Base-by-base conservation (phyloP, 2,113 vertebrate species). In the Dasyornis broadbenti region DNA sequence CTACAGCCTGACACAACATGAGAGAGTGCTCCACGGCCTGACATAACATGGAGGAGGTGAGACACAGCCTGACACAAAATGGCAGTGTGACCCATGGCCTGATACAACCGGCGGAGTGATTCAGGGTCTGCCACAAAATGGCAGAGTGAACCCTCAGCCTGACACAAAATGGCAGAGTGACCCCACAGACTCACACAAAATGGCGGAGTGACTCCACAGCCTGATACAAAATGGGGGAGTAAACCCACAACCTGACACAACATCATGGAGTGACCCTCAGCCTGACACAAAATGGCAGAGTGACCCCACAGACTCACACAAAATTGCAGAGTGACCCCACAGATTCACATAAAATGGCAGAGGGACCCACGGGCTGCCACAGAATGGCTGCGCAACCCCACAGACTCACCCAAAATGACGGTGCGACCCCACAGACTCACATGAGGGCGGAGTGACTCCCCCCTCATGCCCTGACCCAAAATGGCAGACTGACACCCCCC, bases 121-220 rank as follows among this genome's bases (percentile, higher is more conserved):
- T 30, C 42, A n/a, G 5, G 4, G 33, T 4, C 33, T n/a, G 16
- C 5, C 11, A n/a, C 26, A 61, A 39, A 27, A 61, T 39, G 26
- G 59, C 5, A 8, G 37, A 35, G 22, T 19, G 17, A 33, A 21
- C 21, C 45, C 21, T 8, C 2, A 6, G 5, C 11, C 9, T 31
- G 1, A 15, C 16, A 18, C 16, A 49, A 11, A 6, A 59, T 23
- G 20, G n/a, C 0, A 0, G 4, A 9, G 4, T 15, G 13, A 18
- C 21, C 24, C 12, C 26, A 68, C 13, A 15, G 65, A 5, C 42
- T 21, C 4, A 35, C 13, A 45, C 31, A 57, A 73, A 53, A 71
- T 31, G 28, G 35, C 2, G 1, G 15, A 22, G 33, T 6, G 4
- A 39, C 33, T 9, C 21, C 15, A 73, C 4, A 15, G 35, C 1